phyloP scores from a whole-genome alignment of 2,888 invertebrate species.

The Callyntrura sp. region DNA sequence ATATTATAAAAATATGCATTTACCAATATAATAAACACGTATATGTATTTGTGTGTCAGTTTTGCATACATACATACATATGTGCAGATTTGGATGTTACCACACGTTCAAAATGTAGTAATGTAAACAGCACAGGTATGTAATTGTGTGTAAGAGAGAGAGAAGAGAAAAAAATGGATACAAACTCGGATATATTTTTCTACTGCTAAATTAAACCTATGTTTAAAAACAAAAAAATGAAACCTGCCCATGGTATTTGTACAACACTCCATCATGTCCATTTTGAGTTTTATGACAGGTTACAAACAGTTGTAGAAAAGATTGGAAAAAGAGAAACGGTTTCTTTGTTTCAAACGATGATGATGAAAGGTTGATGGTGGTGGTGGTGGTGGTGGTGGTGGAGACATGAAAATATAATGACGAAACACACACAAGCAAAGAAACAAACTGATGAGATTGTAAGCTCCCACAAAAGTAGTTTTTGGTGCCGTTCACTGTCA shows the following conservation, averaged over 20 bases:
- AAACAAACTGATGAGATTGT: neutral
- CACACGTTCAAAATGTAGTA: neutral
- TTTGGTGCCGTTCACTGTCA: slow-evolving; percentile 46
- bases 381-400: too few relatives aligned
- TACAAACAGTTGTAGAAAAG: slow-evolving; percentile 45
- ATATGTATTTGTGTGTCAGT: neutral
- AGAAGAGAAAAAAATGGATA: slow-evolving; percentile 14
- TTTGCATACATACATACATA: neutral
- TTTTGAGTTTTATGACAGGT: slow-evolving; percentile 58
- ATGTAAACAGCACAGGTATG: slow-evolving; percentile 38
- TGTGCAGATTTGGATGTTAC: neutral
- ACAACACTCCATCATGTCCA: slow-evolving; percentile 32
- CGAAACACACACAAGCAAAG: neutral
- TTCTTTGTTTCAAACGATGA: neutral
- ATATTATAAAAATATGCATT: too few relatives aligned
- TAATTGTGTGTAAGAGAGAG: neutral
- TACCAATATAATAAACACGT: neutral
- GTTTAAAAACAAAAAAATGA: neutral
- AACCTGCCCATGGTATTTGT: slow-evolving; percentile 11
- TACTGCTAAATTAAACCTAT: slow-evolving; percentile 34
- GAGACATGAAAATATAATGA: neutral
- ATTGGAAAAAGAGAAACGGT: neutral
- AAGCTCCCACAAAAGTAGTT: slow-evolving; percentile 48
- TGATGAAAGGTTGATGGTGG: neutral
- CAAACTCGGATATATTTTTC: slow-evolving; percentile 37